Conservation (phyloP, 1,140 invertebrate genomes). For the Halotydeus destructor region DNA sequence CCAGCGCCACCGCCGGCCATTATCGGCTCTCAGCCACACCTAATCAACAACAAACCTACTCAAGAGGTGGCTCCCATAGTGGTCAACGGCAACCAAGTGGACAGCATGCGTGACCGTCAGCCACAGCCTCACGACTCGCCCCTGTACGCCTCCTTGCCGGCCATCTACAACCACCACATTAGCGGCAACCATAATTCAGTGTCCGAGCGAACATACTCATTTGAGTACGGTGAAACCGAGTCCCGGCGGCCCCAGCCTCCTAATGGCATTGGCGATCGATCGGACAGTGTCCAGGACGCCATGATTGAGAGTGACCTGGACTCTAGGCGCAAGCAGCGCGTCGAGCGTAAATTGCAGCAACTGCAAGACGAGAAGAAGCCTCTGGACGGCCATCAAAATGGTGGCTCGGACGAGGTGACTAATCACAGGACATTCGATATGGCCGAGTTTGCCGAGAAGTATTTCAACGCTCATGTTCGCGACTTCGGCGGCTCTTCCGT, state of each 20-base stretch:
- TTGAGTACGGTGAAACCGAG: not conserved
- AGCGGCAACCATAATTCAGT: not conserved
- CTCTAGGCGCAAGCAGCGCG: not conserved
- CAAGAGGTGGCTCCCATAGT: slow-evolving; percentile 1
- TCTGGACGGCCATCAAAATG: slow-evolving; percentile 31
- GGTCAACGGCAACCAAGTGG: not conserved
- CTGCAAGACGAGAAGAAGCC: slow-evolving; percentile 6
- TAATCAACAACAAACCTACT: not conserved
- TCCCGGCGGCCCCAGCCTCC: not conserved
- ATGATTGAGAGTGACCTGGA: slow-evolving; percentile 1
- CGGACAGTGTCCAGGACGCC: not conserved
- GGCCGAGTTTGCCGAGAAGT: slow-evolving; percentile 74
- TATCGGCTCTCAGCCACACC: not conserved
- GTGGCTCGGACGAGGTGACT: slow-evolving; percentile 25
- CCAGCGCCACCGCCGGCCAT: slow-evolving; percentile 21
- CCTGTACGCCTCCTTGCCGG: not conserved
- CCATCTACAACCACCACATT: not conserved
- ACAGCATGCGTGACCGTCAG: not conserved
- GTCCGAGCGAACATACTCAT: not conserved
- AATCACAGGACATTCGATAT: slow-evolving; percentile 40
- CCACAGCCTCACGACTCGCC: not conserved
- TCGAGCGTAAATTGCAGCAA: slow-evolving; percentile 5
- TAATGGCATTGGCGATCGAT: not conserved
- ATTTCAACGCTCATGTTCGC: slow-evolving; percentile 71
- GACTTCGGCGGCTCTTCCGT: slow-evolving; percentile 45